Percentiles rank a stretch among this genome's conserved stretches.
These are phyloP conservation scores for Porites lobata DNA, from an alignment of 92 coral and sea anemone species.

Conservation along the genomic window DNA sequence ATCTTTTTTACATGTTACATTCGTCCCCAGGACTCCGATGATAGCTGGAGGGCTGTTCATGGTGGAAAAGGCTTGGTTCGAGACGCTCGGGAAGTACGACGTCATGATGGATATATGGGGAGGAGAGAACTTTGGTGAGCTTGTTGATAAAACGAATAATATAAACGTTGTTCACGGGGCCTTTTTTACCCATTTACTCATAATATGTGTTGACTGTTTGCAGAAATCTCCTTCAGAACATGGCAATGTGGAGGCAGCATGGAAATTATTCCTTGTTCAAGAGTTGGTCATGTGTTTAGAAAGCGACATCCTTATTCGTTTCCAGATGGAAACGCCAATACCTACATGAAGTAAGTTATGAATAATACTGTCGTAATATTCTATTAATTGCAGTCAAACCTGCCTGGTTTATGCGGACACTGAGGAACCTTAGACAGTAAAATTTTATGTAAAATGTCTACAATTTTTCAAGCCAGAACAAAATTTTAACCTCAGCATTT, in stretches of 20 bases:
- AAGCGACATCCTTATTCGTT: constrained; percentile 97
- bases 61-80: constrained; percentile 90
- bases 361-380: not conserved
- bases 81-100: constrained; percentile 93
- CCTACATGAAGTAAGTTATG: constrained; percentile 93
- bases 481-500: too few relatives aligned
- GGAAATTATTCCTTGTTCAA: constrained; percentile 99
- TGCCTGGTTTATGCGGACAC: not conserved
- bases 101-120: constrained; percentile 99
- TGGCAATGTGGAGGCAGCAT: constrained; percentile 99
- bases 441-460: too few relatives aligned
- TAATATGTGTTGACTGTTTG: not conserved
- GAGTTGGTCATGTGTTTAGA: constrained; percentile 99
- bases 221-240: constrained; percentile 97
- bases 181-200: too few relatives aligned
- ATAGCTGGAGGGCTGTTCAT: constrained; percentile 98
- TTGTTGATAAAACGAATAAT: not conserved
- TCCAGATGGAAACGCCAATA: constrained; percentile 98
- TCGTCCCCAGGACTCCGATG: constrained; percentile 89
- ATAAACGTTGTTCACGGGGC: not conserved
- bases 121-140: constrained; percentile 97
- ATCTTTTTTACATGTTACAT: not conserved
- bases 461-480: too few relatives aligned
- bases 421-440: too few relatives aligned
- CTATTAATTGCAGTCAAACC: too few relatives aligned